A percentile compares a stretch with the other conserved stretches of the same genome.
phyloP scores from a whole-genome alignment of 2,797 vertebrate species.

The Erithacus rubecula region DNA sequence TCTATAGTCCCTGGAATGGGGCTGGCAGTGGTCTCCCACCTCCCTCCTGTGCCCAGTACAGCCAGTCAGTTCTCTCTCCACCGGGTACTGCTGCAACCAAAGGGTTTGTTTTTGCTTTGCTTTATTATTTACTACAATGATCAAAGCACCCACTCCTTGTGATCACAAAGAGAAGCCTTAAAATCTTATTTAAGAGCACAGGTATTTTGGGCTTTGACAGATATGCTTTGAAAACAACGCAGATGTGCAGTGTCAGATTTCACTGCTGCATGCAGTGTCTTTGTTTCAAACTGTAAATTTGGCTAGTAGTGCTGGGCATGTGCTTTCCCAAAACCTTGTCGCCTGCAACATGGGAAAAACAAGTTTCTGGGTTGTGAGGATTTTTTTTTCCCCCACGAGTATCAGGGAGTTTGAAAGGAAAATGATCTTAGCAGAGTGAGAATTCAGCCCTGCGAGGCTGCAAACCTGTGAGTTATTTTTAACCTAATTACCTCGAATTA shows the following conservation, averaged over 20 bases:
- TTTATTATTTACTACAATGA: background rate
- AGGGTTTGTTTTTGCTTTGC: background rate
- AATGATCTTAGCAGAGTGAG: background rate
- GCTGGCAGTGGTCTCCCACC: background rate
- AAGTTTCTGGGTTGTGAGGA: background rate
- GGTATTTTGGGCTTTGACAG: slow-evolving; percentile 1
- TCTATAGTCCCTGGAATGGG: background rate
- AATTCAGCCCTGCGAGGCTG: background rate
- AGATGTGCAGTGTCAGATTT: slow-evolving; percentile 35
- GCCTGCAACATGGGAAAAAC: background rate
- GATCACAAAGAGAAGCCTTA: background rate
- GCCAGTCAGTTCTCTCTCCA: rapidly evolving
- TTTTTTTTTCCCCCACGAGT: rapidly evolving
- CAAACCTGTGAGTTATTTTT: slow-evolving; percentile 44
- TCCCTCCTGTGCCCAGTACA: background rate
- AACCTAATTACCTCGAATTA: slow-evolving; percentile 41
- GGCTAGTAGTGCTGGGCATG: background rate
- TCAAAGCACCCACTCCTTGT: slow-evolving; percentile 18
- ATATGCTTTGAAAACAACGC: slow-evolving; percentile 35
- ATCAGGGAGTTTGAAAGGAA: background rate
- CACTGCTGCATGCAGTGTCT: background rate
- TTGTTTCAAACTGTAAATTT: slow-evolving; percentile 18
- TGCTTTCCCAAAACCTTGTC: background rate
- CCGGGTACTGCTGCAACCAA: background rate
- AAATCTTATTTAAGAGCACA: background rate